Evolutionary conservation across 2,797 vertebrate genomes (phyloP).

Genomic region (Silurus aristotelis): DNA sequence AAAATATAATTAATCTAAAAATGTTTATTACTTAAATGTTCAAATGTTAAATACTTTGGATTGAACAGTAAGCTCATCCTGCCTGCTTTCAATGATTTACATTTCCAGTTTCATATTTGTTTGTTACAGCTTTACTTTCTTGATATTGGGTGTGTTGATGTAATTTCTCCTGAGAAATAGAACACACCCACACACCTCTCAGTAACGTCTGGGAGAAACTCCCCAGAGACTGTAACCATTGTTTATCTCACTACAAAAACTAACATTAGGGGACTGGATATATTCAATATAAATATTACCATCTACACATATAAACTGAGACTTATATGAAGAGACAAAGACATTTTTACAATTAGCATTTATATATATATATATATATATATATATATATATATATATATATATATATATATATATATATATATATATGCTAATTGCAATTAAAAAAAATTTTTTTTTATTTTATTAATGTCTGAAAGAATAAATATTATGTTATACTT

Average conservation of each 20-base stretch:
- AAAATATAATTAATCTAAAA: background rate
- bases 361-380: too few relatives aligned
- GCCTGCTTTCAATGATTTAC: background rate
- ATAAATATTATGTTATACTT: too few relatives aligned
- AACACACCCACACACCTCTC: background rate
- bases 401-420: too few relatives aligned
- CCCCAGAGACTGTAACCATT: background rate
- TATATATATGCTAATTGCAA: too few relatives aligned
- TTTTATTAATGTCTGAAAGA: too few relatives aligned
- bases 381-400: too few relatives aligned
- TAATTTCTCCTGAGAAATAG: slow-evolving; percentile 1
- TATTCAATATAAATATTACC: background rate
- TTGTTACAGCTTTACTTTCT: background rate
- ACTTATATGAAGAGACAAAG: too few relatives aligned
- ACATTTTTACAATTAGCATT: too few relatives aligned
- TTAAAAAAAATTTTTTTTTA: background rate
- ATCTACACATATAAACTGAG: too few relatives aligned
- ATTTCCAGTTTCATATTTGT: background rate
- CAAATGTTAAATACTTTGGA: too few relatives aligned
- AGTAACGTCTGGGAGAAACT: background rate
- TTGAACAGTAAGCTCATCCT: background rate
- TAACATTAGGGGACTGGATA: background rate
- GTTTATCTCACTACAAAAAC: slow-evolving; percentile 3
- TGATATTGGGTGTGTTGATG: background rate
- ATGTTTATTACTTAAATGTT: too few relatives aligned